These are phyloP conservation scores for Caenorhabditis latens DNA, from an alignment of 1,140 invertebrate species.

Conservation along the genomic window DNA sequence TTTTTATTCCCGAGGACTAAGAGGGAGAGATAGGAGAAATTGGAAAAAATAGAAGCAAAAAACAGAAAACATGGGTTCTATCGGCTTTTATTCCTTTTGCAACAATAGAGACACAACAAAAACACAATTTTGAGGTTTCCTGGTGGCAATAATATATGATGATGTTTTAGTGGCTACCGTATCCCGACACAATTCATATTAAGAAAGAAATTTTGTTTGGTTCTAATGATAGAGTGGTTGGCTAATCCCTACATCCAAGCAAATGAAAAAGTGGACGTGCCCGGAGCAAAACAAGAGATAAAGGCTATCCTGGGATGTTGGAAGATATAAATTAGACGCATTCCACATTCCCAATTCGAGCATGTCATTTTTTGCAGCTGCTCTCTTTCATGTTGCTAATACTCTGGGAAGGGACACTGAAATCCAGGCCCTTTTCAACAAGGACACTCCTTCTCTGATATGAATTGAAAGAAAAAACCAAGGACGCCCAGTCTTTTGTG, in stretches of 20 bases:
- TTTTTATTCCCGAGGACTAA: conserved; percentile 17
- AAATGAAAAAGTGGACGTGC: conserved; percentile 7
- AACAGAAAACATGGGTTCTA: conserved; percentile 47
- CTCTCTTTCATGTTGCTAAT: neutral
- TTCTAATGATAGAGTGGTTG: neutral
- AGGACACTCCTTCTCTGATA: conserved; percentile 1
- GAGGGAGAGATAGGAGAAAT: conserved; percentile 16
- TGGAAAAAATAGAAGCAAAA: conserved; percentile 20
- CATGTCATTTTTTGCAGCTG: conserved; percentile 39
- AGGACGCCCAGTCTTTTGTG: conserved; percentile 28
- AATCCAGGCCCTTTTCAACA: neutral
- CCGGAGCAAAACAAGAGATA: conserved; percentile 11
- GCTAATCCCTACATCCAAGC: neutral
- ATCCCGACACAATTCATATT: neutral
- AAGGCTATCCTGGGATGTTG: conserved; percentile 12
- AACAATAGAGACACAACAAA: neutral
- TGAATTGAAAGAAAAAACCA: conserved; percentile 15
- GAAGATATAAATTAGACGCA: conserved; percentile 41
- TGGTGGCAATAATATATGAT: conserved; percentile 15
- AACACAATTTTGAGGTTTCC: neutral
- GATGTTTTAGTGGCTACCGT: neutral
- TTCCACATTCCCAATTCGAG: neutral
- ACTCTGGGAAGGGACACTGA: neutral
- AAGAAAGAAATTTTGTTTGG: neutral
- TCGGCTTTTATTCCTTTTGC: neutral